Conservation (phyloP, 2,888 invertebrate genomes). For the Spatulosminthurus flaviceps region DNA sequence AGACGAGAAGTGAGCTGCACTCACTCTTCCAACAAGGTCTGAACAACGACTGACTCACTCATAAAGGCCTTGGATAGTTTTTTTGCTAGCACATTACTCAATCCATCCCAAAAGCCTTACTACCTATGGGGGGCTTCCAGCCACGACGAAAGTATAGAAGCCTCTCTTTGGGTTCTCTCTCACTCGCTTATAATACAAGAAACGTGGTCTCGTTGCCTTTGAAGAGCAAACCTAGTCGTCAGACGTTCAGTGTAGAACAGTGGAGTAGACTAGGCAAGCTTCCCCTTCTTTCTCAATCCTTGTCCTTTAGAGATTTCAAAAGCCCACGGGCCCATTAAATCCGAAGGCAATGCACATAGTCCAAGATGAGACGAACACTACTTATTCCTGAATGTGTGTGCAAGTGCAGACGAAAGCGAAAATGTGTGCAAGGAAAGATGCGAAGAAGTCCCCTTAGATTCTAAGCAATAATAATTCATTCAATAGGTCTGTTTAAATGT, state of each 20-base stretch:
- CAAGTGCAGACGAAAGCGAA: neutral
- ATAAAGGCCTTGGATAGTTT: conserved; percentile 39
- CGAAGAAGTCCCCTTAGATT: neutral
- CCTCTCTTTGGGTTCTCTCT: conserved; percentile 5
- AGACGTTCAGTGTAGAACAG: neutral
- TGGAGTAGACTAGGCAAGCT: neutral
- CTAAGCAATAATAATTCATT: too few relatives aligned
- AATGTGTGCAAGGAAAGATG: neutral
- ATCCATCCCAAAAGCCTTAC: conserved; percentile 25
- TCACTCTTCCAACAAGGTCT: conserved; percentile 41
- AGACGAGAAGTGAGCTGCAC: conserved; percentile 33
- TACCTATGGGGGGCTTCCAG: conserved; percentile 16
- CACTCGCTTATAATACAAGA: neutral
- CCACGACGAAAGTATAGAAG: neutral
- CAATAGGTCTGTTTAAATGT: too few relatives aligned
- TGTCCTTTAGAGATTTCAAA: conserved; percentile 46
- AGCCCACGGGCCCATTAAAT: conserved; percentile 47
- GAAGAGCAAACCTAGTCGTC: neutral
- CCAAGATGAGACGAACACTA: conserved; percentile 3
- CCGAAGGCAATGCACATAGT: conserved; percentile 32
- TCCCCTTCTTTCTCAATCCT: conserved; percentile 46
- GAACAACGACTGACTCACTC: conserved; percentile 47
- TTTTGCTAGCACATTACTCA: conserved; percentile 37
- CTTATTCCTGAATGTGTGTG: conserved; percentile 3
- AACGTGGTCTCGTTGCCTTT: conserved; percentile 7